phyloP scores from a whole-genome alignment of 1,140 invertebrate species.

The Eubasilissa regina region DNA sequence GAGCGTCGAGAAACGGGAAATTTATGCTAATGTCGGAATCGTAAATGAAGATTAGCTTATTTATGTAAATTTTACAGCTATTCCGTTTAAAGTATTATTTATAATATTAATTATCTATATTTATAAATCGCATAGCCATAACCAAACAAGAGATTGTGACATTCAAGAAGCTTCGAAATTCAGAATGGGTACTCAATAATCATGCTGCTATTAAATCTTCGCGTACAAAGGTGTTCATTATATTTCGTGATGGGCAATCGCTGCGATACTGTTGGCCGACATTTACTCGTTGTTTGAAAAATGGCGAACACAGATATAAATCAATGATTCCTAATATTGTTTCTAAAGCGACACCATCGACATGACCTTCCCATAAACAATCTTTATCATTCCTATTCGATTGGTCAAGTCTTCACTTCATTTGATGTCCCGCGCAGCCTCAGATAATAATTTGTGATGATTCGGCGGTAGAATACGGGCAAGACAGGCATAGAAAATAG shows the following conservation, averaged over 20 bases:
- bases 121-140: constrained; percentile 37
- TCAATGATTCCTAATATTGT: no score
- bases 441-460: no score
- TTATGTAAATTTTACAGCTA: constrained; percentile 26
- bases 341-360: no score
- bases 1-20: constrained; percentile 31
- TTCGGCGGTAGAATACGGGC: no score
- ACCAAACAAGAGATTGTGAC: constrained; percentile 30
- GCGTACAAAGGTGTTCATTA: not conserved
- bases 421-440: no score
- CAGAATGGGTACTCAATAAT: not conserved
- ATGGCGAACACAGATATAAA: no score
- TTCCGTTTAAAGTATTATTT: constrained; percentile 37
- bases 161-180: not conserved
- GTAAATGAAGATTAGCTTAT: not conserved
- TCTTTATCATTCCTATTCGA: no score
- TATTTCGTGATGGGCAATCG: not conserved
- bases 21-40: constrained; percentile 24
- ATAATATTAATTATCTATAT: constrained; percentile 35
- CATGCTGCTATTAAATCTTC: no score
- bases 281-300: no score
- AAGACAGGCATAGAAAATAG: no score
- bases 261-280: not conserved
- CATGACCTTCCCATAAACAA: no score
- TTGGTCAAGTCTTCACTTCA: no score